Evolutionary conservation across 2,797 vertebrate species (phyloP), one percentile per base, ranked within the genome.

Genomic region (Melanotaenia nigrans): DNA sequence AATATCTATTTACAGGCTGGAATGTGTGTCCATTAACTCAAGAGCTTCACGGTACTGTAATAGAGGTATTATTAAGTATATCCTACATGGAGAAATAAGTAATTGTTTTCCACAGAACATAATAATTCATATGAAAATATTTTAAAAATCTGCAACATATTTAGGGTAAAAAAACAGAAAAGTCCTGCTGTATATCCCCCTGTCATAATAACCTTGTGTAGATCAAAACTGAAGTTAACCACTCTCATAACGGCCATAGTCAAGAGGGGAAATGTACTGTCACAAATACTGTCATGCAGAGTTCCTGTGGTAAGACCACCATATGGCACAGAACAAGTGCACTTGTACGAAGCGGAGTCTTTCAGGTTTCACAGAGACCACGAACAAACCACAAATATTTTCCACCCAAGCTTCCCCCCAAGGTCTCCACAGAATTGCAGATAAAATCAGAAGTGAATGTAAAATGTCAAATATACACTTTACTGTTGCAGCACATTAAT

Each of bases 241-340:
- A 16, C 24, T 11, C 18, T 71, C 61, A 42, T 47, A 60, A 58
- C 61, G 71, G 51, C 59, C 47, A 30, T 14, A 74, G 47, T 70
- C 25, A 45, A 28, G 16, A 63, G 62, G 55, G 77, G 75, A 82
- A 75, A 75, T 63, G 10, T 36, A 67, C 62, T 57, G 58, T 35
- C 57, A 40, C 68, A 65, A 33, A 38, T 35, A 33, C 49, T 61
- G 69, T 71, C 14, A 56, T 70, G n/a, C 36, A 1, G 60, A 78
- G 64, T 87, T 89, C 77, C 78, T 87, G 84, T 87, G 77, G 89
- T 80, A 51, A 85, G 47, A 51, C 68, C 73, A 84, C 73, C 76
- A 55, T 68, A 78, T 14, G 12, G 55, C 61, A 32, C 36, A 61
- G 54, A 20, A 57, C 59, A 68, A 5, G 7, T 54, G 61, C 28